A percentile compares a stretch with the other conserved stretches of the same genome.
These are phyloP conservation scores for Odontocerum albicorne DNA, from an alignment of 2,888 invertebrate species.

Conservation along the genomic window DNA sequence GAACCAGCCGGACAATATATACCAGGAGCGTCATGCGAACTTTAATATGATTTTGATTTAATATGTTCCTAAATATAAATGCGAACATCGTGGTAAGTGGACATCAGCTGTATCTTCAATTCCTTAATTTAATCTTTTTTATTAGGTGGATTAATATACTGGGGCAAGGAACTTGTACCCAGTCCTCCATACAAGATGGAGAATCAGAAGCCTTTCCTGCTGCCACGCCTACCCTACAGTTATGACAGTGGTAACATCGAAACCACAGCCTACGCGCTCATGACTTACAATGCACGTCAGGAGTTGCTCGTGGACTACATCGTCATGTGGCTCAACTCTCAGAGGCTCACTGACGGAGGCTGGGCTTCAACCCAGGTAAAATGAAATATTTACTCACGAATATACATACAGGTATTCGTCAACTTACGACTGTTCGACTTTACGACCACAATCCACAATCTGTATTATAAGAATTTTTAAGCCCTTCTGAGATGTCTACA, in stretches of 20 bases:
- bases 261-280: constrained; percentile 87
- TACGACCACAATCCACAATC: too few relatives aligned
- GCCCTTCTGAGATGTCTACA: too few relatives aligned
- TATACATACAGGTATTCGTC: too few relatives aligned
- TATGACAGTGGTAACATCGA: constrained; percentile 92
- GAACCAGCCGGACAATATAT: too few relatives aligned
- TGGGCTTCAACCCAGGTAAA: constrained; percentile 81
- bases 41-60: too few relatives aligned
- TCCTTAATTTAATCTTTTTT: constrained; percentile 5
- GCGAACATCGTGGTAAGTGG: too few relatives aligned
- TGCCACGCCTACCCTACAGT: constrained; percentile 84
- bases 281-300: constrained; percentile 85
- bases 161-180: constrained; percentile 80
- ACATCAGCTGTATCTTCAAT: too few relatives aligned
- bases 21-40: too few relatives aligned
- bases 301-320: constrained; percentile 81
- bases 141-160: constrained; percentile 78
- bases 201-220: constrained; percentile 87
- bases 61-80: too few relatives aligned
- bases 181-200: constrained; percentile 83
- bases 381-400: too few relatives aligned
- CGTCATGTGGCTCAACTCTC: constrained; percentile 89
- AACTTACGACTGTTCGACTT: too few relatives aligned
- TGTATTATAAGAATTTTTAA: too few relatives aligned
- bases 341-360: constrained; percentile 82